Evolutionary conservation across 2,797 vertebrate genomes (phyloP).

Genomic region (Mycteria americana): DNA sequence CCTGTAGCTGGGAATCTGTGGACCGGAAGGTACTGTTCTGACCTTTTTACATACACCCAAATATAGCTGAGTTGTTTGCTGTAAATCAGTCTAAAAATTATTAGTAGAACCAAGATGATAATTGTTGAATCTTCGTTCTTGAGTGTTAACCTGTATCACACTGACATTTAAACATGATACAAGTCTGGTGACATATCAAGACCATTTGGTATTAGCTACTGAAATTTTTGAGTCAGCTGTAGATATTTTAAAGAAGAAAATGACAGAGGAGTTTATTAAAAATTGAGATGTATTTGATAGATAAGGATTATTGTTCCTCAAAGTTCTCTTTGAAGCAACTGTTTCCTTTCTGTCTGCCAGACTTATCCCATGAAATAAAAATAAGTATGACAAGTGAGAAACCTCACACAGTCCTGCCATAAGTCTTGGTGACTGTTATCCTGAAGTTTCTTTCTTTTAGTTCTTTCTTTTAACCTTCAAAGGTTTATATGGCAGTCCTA

Average conservation of each 20-base stretch:
- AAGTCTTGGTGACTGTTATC: not conserved
- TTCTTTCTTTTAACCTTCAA: not conserved
- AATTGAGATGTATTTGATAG: not conserved
- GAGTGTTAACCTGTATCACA: not conserved
- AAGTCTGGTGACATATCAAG: not conserved
- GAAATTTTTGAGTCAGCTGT: not conserved
- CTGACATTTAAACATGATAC: not conserved
- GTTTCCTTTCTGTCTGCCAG: not conserved
- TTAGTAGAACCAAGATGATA: not conserved
- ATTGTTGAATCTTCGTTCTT: not conserved
- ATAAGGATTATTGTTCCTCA: not conserved
- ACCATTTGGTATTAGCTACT: not conserved
- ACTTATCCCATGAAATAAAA: not conserved
- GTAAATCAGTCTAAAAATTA: not conserved
- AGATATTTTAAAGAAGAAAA: conserved; percentile 1
- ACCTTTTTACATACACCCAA: not conserved
- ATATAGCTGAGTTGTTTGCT: not conserved
- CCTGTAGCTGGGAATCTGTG: not conserved
- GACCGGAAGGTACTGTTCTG: not conserved
- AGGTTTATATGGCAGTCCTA: not conserved
- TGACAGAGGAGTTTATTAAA: not conserved
- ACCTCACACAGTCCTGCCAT: not conserved
- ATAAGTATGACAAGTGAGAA: not conserved
- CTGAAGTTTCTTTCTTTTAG: not conserved
- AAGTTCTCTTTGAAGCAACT: not conserved